A percentile compares a stretch with the other conserved stretches of the same genome.
Conservation (phyloP, 2,113 vertebrate species). For the Atrichornis clamosus region DNA sequence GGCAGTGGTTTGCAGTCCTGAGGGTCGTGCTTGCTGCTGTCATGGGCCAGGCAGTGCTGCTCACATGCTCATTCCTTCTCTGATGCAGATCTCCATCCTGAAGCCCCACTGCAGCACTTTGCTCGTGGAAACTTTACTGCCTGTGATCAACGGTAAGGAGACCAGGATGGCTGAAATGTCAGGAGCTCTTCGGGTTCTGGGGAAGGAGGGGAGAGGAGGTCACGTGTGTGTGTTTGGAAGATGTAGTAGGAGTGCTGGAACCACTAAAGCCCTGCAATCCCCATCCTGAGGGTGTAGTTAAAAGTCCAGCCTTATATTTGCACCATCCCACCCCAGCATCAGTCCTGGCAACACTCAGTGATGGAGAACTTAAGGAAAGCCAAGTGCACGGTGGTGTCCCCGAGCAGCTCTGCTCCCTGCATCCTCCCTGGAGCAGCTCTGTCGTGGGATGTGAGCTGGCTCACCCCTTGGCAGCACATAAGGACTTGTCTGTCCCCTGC, state of each 20-base stretch:
- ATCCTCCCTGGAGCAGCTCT: neutral
- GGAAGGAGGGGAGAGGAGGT: neutral
- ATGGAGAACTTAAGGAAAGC: neutral
- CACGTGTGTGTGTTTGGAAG: rapidly evolving
- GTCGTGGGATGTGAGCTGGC: rapidly evolving
- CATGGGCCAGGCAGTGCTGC: neutral
- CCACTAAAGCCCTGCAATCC: neutral
- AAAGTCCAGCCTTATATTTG: neutral
- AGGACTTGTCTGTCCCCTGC: neutral
- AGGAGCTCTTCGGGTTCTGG: neutral
- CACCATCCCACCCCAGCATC: neutral
- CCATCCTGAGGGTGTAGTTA: neutral
- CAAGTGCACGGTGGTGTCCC: rapidly evolving
- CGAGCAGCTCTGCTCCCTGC: neutral
- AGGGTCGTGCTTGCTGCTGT: neutral
- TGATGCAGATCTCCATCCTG: neutral
- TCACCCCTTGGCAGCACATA: rapidly evolving
- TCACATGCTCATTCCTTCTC: neutral
- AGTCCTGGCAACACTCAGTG: neutral
- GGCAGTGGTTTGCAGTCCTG: neutral
- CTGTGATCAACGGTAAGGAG: neutral
- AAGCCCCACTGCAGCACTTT: neutral
- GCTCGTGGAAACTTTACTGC: neutral
- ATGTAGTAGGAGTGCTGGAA: neutral
- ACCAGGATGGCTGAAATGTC: rapidly evolving